Evolutionary conservation across 2,113 vertebrate genomes (phyloP).

Genomic region (Osmerus eperlanus): DNA sequence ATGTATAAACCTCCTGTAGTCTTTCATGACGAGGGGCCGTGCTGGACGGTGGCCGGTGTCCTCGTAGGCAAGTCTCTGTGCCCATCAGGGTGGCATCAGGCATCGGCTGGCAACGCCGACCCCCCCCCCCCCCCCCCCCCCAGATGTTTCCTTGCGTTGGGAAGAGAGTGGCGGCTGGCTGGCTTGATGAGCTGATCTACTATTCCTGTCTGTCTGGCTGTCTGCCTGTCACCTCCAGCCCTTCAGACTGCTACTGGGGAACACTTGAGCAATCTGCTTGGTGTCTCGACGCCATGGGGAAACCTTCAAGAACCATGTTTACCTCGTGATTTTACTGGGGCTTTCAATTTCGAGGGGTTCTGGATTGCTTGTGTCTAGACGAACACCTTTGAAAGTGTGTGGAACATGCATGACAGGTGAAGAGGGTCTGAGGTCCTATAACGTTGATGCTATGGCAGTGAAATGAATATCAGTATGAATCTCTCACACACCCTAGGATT

Average conservation of each 20-base stretch:
- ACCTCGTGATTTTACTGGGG: too few relatives aligned
- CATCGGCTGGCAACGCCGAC: constrained; percentile 58
- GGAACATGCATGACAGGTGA: too few relatives aligned
- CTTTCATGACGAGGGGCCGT: constrained; percentile 5
- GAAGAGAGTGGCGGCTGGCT: not conserved
- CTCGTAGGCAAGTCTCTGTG: constrained; percentile 45
- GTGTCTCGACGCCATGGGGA: too few relatives aligned
- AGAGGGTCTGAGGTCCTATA: too few relatives aligned
- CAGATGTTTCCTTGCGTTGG: not conserved
- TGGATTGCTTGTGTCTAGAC: not conserved
- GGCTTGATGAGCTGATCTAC: constrained; percentile 25
- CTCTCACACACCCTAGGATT: too few relatives aligned
- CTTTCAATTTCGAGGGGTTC: not conserved
- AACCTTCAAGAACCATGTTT: too few relatives aligned
- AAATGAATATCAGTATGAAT: too few relatives aligned
- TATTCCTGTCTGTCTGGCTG: not conserved
- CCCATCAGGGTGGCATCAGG: constrained; percentile 49
- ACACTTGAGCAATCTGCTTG: too few relatives aligned
- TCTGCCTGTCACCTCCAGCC: too few relatives aligned
- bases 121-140: not conserved
- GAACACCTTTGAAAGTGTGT: too few relatives aligned
- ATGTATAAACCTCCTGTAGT: not conserved
- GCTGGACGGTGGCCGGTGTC: constrained; percentile 13
- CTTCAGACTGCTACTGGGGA: constrained; percentile 13
- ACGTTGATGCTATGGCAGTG: too few relatives aligned